Evolutionary conservation across 2,888 invertebrate genomes (phyloP).

Genomic region (Drosophila greeni): DNA sequence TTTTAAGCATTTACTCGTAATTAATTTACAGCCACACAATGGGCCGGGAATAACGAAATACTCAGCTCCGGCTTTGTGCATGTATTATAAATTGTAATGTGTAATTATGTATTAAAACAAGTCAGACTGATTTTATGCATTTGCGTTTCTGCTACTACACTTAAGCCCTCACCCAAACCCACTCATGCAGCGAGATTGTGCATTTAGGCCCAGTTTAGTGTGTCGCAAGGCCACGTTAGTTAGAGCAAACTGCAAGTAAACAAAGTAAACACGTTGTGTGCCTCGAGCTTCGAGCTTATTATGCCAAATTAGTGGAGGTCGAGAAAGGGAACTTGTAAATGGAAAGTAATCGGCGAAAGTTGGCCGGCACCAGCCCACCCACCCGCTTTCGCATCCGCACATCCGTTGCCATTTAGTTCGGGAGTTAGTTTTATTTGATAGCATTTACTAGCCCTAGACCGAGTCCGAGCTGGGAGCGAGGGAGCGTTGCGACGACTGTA

Average conservation of each 20-base stretch:
- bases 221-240: constrained; percentile 12
- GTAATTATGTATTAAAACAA: constrained; percentile 44
- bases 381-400: constrained; percentile 45
- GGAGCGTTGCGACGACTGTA: constrained; percentile 45
- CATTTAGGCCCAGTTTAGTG: constrained; percentile 29
- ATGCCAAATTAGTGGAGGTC: constrained; percentile 57
- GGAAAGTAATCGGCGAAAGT: constrained; percentile 32
- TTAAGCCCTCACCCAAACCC: constrained; percentile 43
- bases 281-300: constrained; percentile 71
- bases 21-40: constrained; percentile 34
- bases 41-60: constrained; percentile 9
- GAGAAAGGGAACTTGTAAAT: constrained; percentile 28
- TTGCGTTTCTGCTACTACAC: constrained; percentile 46
- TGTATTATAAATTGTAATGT: constrained; percentile 29
- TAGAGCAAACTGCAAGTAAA: constrained; percentile 33
- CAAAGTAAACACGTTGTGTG: constrained; percentile 48
- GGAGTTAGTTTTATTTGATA: constrained; percentile 39
- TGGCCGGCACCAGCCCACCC: constrained; percentile 4
- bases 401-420: constrained; percentile 58
- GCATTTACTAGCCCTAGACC: constrained; percentile 32
- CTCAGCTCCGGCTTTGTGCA: constrained; percentile 18
- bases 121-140: constrained; percentile 72
- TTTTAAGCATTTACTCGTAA: constrained; percentile 45
- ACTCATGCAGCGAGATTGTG: constrained; percentile 10
- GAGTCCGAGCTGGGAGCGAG: constrained; percentile 15